A percentile compares a stretch with the other conserved stretches of the same genome.
Conservation (phyloP, 1,140 invertebrate species). For the Hylaeus anthracinus region DNA sequence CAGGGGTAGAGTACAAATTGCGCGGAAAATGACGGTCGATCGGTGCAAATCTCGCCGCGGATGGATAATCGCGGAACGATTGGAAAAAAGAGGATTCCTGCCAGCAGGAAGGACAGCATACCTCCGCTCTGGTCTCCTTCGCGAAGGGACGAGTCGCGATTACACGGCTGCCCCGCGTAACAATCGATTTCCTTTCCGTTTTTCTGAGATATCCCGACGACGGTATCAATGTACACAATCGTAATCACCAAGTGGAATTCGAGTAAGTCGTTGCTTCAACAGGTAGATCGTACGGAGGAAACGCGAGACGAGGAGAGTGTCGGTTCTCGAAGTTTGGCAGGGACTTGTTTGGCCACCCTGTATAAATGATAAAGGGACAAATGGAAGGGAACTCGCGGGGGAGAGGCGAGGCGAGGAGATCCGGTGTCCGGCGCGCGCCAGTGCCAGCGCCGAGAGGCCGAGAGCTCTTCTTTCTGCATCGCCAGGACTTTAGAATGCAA, state of each 20-base stretch:
- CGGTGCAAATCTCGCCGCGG: constrained; percentile 58
- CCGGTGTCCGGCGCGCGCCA: constrained; percentile 1
- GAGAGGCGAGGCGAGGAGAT: constrained; percentile 1
- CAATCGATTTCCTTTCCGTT: constrained; percentile 29
- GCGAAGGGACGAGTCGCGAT: constrained; percentile 1
- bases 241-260: neutral
- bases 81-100: constrained; percentile 5
- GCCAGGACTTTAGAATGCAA: constrained; percentile 73
- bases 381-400: neutral
- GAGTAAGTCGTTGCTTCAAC: neutral
- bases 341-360: neutral
- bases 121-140: neutral
- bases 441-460: constrained; percentile 5
- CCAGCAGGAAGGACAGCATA: neutral
- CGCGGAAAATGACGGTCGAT: constrained; percentile 60
- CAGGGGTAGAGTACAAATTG: constrained; percentile 40
- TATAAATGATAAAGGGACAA: constrained; percentile 31
- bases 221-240: neutral
- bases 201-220: neutral
- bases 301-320: too few species aligned
- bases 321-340: neutral
- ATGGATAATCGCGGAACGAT: constrained; percentile 27
- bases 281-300: neutral
- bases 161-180: neutral
- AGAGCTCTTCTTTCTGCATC: constrained; percentile 54